Conservation (phyloP, 2,888 invertebrate species). For the Eupeodes latifasciatus region DNA sequence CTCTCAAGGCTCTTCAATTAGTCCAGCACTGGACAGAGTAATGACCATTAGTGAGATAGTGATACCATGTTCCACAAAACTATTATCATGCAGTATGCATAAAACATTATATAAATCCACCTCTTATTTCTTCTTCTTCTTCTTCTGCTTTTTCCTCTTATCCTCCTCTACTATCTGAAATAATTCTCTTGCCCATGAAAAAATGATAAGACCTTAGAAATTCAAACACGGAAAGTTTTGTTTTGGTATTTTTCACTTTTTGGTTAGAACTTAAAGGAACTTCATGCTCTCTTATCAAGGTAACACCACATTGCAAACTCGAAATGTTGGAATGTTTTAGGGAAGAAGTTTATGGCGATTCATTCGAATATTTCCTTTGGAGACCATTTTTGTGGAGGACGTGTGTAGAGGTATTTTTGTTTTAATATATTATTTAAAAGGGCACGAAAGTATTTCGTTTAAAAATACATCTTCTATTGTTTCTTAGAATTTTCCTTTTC, state of each 20-base stretch:
- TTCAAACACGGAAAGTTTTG: conserved; percentile 44
- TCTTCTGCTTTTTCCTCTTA: too few relatives aligned
- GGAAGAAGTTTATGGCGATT: conserved; percentile 10
- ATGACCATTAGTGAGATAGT: too few relatives aligned
- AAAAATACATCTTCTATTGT: too few relatives aligned
- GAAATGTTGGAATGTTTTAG: conserved; percentile 6
- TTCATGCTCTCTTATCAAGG: conserved; percentile 36
- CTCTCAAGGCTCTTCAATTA: too few relatives aligned
- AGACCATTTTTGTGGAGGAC: too few relatives aligned
- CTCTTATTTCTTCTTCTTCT: too few relatives aligned
- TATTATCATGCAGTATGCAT: background rate
- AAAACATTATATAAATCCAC: conserved; percentile 36
- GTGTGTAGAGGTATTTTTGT: too few relatives aligned
- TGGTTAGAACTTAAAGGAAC: background rate
- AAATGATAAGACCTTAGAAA: conserved; percentile 48
- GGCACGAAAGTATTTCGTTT: too few relatives aligned
- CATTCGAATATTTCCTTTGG: background rate
- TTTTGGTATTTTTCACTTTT: background rate
- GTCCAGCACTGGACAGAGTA: background rate
- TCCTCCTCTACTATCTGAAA: conserved; percentile 36
- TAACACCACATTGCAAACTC: conserved; percentile 43
- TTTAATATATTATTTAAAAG: too few relatives aligned
- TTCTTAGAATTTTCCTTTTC: too few relatives aligned
- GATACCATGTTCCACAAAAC: background rate
- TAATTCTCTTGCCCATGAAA: conserved; percentile 37